Conservation (phyloP, 2,113 vertebrate genomes). For the Phrynosoma blainvillii region DNA sequence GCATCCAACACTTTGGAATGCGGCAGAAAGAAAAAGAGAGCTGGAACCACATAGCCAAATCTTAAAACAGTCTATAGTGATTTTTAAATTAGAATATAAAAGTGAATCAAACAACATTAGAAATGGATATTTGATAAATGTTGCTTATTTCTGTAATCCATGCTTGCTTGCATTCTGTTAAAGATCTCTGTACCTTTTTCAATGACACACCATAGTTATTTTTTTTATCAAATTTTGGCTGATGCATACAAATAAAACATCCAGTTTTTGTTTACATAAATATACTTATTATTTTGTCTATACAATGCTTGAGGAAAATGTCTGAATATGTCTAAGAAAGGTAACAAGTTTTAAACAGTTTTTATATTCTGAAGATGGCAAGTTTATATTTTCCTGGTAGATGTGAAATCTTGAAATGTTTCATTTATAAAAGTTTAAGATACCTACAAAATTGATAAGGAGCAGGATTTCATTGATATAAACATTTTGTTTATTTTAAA, state of each 20-base stretch:
- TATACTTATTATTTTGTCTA: not conserved
- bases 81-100: not conserved
- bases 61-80: not conserved
- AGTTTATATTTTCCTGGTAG: not conserved
- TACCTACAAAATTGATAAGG: not conserved
- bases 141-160: not conserved
- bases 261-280: not conserved
- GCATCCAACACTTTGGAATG: not conserved
- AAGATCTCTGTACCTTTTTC: no score
- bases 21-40: not conserved
- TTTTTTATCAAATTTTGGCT: not conserved
- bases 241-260: not conserved
- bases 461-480: not conserved
- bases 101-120: not conserved
- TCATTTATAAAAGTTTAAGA: not conserved
- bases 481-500: not conserved
- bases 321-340: not conserved
- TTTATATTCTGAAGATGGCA: not conserved
- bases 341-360: not conserved
- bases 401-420: constrained; percentile 7
- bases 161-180: not conserved
- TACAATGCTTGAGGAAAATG: not conserved
- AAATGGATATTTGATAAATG: not conserved
- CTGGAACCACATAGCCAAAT: not conserved
- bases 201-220: not conserved